Percentiles rank a stretch among this genome's conserved stretches.
Evolutionary conservation across 2,888 invertebrate genomes (phyloP).

Genomic region (Drosophila hamatofila): DNA sequence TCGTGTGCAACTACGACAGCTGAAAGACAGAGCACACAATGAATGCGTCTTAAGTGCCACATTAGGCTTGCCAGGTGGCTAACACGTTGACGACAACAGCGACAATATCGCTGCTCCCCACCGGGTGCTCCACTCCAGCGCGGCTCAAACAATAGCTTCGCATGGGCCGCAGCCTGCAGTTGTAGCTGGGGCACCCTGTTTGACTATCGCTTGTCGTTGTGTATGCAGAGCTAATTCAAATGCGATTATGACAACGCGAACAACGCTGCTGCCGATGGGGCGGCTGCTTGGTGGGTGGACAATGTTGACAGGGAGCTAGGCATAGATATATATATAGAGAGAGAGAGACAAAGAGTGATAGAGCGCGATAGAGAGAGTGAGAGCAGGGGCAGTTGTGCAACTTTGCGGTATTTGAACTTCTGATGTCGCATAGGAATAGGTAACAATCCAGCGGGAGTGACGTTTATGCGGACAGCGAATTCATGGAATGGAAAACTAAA

Average conservation of each 20-base stretch:
- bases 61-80: slow-evolving; percentile 69
- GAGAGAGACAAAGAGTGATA: background rate
- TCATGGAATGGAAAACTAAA: background rate
- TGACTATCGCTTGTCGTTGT: slow-evolving; percentile 42
- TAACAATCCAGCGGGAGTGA: slow-evolving; percentile 40
- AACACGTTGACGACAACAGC: slow-evolving; percentile 34
- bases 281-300: slow-evolving; percentile 26
- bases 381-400: slow-evolving; percentile 45
- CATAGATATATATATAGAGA: background rate
- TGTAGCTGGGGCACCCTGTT: slow-evolving; percentile 59
- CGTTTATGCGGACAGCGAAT: slow-evolving; percentile 49
- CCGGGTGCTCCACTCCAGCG: slow-evolving; percentile 42
- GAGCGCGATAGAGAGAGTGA: background rate
- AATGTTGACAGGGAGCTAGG: slow-evolving; percentile 10
- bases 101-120: slow-evolving; percentile 9
- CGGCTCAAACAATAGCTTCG: background rate
- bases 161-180: background rate
- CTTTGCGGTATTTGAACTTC: slow-evolving; percentile 78
- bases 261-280: slow-evolving; percentile 42
- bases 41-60: slow-evolving; percentile 79
- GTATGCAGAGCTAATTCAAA: slow-evolving; percentile 78
- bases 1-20: slow-evolving; percentile 27
- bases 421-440: slow-evolving; percentile 54
- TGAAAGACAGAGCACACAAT: slow-evolving; percentile 77
- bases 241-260: slow-evolving; percentile 78